These are phyloP conservation scores for Psittacula cyanocephala DNA, from an alignment of 2,113 vertebrate species.

Conservation along the genomic window DNA sequence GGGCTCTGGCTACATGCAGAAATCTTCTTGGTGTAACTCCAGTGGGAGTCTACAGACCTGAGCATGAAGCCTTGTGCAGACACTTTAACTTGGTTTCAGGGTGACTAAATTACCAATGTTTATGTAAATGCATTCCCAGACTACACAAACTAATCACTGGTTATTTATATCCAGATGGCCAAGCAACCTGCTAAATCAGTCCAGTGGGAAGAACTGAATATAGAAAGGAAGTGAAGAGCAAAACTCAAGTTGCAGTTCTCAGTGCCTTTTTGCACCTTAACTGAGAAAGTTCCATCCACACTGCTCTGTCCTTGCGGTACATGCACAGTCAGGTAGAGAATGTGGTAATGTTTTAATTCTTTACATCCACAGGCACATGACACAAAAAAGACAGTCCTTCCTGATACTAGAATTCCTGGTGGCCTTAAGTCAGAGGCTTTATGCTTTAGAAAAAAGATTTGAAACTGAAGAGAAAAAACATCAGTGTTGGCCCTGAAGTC, in stretches of 20 bases:
- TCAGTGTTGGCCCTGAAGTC: neutral
- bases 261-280: neutral
- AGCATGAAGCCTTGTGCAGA: neutral
- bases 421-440: neutral
- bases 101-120: neutral
- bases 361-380: neutral
- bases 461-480: neutral
- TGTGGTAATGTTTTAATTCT: neutral
- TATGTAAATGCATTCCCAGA: neutral
- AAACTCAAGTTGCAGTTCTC: neutral
- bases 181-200: neutral
- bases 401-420: neutral
- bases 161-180: neutral
- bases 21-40: neutral
- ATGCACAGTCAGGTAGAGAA: neutral
- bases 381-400: neutral
- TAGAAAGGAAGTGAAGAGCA: neutral
- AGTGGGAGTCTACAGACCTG: neutral
- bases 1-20: neutral
- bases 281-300: neutral
- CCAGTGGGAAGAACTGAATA: neutral
- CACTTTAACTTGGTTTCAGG: neutral
- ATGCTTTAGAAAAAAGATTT: neutral
- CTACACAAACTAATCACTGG: neutral
- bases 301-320: neutral